Percentiles rank a stretch among this genome's conserved stretches.
Conservation (phyloP, 2,113 vertebrate genomes). For the Oryzias javanicus region DNA sequence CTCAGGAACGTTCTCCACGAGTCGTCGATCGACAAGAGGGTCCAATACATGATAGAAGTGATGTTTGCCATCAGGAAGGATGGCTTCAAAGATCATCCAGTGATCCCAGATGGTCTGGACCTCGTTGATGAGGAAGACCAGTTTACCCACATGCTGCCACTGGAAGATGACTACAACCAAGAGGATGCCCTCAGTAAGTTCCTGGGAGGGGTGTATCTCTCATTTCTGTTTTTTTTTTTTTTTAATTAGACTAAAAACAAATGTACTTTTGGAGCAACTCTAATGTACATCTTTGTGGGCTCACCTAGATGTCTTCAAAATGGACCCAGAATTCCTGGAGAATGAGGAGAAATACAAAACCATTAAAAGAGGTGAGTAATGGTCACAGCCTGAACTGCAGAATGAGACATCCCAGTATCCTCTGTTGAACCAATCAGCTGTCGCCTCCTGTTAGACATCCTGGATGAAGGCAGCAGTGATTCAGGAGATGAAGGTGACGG, state of each 20-base stretch:
- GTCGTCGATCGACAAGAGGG: conserved; percentile 95
- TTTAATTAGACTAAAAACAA: not conserved
- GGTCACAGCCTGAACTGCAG: not conserved
- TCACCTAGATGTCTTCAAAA: conserved; percentile 91
- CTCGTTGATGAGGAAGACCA: conserved; percentile 97
- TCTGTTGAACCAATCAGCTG: conserved; percentile 17
- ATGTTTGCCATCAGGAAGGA: conserved; percentile 99
- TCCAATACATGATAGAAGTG: conserved; percentile 99
- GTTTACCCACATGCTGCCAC: conserved; percentile 96
- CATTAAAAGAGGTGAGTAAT: conserved; percentile 87
- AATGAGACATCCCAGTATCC: not conserved
- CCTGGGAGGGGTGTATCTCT: not conserved
- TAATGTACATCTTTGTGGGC: conserved; percentile 23
- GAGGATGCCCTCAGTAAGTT: conserved; percentile 93
- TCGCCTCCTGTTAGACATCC: conserved; percentile 81
- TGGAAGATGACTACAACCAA: conserved; percentile 94
- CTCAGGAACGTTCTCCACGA: conserved; percentile 96
- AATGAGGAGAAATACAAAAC: conserved; percentile 97
- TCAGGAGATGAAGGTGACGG: conserved; percentile 87
- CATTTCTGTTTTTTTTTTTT: too few relatives aligned
- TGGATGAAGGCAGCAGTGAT: conserved; percentile 95
- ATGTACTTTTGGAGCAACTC: not conserved
- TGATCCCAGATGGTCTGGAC: conserved; percentile 90
- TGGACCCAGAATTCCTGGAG: conserved; percentile 94
- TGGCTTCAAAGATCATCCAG: conserved; percentile 96